Evolutionary conservation across 2,797 vertebrate species (phyloP).

Genomic region (Mastacembelus armatus): DNA sequence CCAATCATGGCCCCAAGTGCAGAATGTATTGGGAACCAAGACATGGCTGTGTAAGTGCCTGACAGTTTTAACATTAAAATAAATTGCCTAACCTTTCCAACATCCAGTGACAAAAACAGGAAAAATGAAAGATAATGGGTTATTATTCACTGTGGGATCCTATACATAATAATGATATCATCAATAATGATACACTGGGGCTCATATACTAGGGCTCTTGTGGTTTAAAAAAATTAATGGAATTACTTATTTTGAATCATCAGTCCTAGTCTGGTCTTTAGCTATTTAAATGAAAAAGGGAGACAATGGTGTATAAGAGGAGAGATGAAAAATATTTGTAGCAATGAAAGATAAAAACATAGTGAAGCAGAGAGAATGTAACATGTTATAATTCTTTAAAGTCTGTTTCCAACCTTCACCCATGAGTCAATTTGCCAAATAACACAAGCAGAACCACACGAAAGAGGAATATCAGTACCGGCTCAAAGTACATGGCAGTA

Average conservation of each 20-base stretch:
- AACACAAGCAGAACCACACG: slow-evolving; percentile 80
- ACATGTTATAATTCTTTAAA: slow-evolving; percentile 69
- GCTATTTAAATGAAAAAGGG: slow-evolving; percentile 54
- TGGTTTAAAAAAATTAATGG: slow-evolving; percentile 79
- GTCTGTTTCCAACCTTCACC: slow-evolving; percentile 73
- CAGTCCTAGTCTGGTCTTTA: slow-evolving; percentile 71
- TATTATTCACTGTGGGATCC: slow-evolving; percentile 86
- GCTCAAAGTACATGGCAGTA: slow-evolving; percentile 81
- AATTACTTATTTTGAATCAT: slow-evolving; percentile 84
- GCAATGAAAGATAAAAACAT: slow-evolving; percentile 22
- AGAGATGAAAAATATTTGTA: slow-evolving; percentile 27
- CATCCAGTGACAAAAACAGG: slow-evolving; percentile 86
- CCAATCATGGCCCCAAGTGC: slow-evolving; percentile 83
- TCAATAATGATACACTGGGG: slow-evolving; percentile 80
- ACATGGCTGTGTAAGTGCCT: slow-evolving; percentile 81
- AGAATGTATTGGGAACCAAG: slow-evolving; percentile 77
- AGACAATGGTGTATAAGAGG: slow-evolving; percentile 4
- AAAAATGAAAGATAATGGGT: slow-evolving; percentile 88
- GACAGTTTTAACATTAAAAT: slow-evolving; percentile 88
- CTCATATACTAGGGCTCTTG: slow-evolving; percentile 71
- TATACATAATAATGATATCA: slow-evolving; percentile 88
- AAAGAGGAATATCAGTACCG: slow-evolving; percentile 78
- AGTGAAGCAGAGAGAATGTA: slow-evolving; percentile 55
- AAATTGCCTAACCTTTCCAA: slow-evolving; percentile 89
- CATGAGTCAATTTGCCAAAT: slow-evolving; percentile 81